These are phyloP conservation scores for Pardosa pseudoannulata DNA, from an alignment of 2,888 invertebrate species.

Conservation along the genomic window DNA sequence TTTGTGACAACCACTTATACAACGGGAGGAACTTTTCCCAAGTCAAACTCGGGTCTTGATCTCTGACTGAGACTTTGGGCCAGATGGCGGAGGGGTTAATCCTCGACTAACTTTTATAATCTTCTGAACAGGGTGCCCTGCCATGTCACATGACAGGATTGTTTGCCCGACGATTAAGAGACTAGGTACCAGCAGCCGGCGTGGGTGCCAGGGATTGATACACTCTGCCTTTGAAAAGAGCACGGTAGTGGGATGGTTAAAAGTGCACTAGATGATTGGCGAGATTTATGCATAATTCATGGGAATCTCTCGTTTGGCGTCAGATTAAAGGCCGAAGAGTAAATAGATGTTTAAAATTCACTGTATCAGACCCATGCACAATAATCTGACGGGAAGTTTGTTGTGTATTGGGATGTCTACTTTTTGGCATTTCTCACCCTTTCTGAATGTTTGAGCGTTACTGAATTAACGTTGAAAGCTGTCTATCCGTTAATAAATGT, in stretches of 20 bases:
- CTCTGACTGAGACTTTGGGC: not conserved
- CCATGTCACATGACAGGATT: slow-evolving; percentile 19
- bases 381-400: too few relatives aligned
- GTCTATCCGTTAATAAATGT: too few relatives aligned
- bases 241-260: not conserved
- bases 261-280: not conserved
- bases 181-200: not conserved
- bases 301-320: not conserved
- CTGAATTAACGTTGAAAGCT: too few relatives aligned
- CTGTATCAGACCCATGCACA: too few relatives aligned
- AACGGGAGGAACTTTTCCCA: too few relatives aligned
- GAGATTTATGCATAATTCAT: not conserved
- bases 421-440: too few relatives aligned
- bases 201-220: not conserved
- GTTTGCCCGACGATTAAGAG: slow-evolving; percentile 47
- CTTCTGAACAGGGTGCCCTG: not conserved
- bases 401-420: too few relatives aligned
- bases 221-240: not conserved
- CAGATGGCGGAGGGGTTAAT: not conserved
- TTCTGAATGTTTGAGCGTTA: too few relatives aligned
- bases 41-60: not conserved
- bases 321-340: not conserved
- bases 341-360: not conserved
- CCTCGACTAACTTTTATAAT: slow-evolving; percentile 1
- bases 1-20: too few relatives aligned